phyloP scores from a whole-genome alignment of 1,140 invertebrate species.

The Piezodorus guildinii region DNA sequence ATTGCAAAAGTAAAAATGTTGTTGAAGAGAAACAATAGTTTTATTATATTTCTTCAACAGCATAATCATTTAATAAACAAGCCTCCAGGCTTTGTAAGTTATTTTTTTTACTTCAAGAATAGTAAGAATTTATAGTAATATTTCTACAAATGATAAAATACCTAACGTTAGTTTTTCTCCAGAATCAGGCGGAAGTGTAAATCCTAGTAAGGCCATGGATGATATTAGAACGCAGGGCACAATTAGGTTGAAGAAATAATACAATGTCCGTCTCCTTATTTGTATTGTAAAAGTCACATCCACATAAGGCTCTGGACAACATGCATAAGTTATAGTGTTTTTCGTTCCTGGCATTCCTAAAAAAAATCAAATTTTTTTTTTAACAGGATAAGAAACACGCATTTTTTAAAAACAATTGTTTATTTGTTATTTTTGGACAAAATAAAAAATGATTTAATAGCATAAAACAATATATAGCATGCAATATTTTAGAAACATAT shows the following conservation, averaged over 20 bases:
- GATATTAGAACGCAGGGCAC: constrained; percentile 97
- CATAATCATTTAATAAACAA: too few species aligned
- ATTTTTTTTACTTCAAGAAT: too few species aligned
- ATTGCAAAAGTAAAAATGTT: too few species aligned
- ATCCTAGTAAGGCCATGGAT: constrained; percentile 94
- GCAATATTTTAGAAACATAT: too few species aligned
- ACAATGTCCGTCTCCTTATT: constrained; percentile 89
- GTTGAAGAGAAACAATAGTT: too few species aligned
- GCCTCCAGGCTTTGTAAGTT: too few species aligned
- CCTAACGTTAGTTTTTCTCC: constrained; percentile 97
- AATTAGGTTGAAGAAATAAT: constrained; percentile 99
- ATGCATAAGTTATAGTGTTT: constrained; percentile 68
- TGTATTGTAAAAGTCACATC: constrained; percentile 96
- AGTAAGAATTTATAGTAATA: too few species aligned
- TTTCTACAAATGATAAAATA: constrained; percentile 33
- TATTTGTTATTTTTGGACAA: too few species aligned
- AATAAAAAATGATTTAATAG: too few species aligned
- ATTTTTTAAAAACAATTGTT: too few species aligned
- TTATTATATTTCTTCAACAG: too few species aligned
- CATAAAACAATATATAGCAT: too few species aligned
- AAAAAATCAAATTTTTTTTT: constrained; percentile 24
- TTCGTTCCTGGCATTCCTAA: constrained; percentile 75
- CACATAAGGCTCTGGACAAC: constrained; percentile 87
- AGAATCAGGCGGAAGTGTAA: constrained; percentile 94
- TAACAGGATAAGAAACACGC: not conserved